Evolutionary conservation across 2,888 invertebrate genomes (phyloP).

Genomic region (Coelinius sp.): DNA sequence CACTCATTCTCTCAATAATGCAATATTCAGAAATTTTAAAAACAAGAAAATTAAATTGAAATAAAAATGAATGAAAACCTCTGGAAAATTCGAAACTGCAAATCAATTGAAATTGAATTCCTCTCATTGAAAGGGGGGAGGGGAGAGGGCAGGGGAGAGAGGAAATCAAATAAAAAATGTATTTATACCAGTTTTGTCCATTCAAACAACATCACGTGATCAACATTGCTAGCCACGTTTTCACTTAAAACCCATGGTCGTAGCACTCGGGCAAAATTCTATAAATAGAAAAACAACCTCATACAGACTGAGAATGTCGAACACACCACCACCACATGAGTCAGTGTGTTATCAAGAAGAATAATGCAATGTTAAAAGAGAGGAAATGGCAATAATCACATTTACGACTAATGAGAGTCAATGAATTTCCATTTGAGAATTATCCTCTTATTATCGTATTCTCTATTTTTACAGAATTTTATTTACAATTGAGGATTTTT

Average conservation of each 20-base stretch:
- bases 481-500: not conserved
- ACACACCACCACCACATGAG: not conserved
- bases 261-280: not conserved
- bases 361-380: not conserved
- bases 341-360: not conserved
- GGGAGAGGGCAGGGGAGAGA: no score
- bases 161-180: no score
- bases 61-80: not conserved
- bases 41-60: not conserved
- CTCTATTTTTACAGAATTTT: not conserved
- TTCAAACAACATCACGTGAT: slow-evolving; percentile 24
- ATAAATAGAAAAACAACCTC: slow-evolving; percentile 15
- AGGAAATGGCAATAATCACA: not conserved
- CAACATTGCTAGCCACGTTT: slow-evolving; percentile 5
- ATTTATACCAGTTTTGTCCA: not conserved
- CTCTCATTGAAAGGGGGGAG: not conserved
- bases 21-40: not conserved
- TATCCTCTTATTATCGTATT: not conserved
- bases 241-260: slow-evolving; percentile 11
- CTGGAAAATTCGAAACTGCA: not conserved
- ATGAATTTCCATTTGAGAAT: not conserved
- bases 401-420: not conserved
- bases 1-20: not conserved
- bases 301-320: slow-evolving; percentile 8
- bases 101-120: slow-evolving; percentile 2